Percentiles rank a stretch among this genome's conserved stretches.
phyloP scores from a whole-genome alignment of 2,797 vertebrate genomes.

The Zenarchopterus dispar region DNA sequence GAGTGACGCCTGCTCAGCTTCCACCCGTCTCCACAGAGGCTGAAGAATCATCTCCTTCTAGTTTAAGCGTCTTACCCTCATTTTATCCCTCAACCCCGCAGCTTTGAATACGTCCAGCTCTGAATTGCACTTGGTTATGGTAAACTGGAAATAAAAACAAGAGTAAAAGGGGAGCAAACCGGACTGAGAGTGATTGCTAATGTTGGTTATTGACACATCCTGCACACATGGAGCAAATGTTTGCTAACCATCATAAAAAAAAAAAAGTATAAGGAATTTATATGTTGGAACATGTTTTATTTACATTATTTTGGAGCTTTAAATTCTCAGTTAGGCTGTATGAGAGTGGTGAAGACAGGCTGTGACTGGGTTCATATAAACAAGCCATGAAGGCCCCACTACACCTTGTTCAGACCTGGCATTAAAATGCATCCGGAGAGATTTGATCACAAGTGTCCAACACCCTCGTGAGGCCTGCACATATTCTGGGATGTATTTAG shows the following conservation, averaged over 20 bases:
- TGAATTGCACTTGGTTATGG: no score
- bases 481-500: no score
- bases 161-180: background rate
- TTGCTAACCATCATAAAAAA: background rate
- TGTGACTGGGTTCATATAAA: slow-evolving; percentile 1
- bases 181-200: background rate
- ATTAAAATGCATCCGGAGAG: no score
- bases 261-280: background rate
- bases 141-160: background rate
- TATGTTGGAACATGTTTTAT: background rate
- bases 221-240: background rate
- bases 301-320: background rate
- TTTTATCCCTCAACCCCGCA: slow-evolving; percentile 1
- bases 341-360: background rate
- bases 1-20: slow-evolving; percentile 27
- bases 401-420: no score
- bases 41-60: slow-evolving; percentile 18
- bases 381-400: background rate
- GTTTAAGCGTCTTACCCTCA: background rate
- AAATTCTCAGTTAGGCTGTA: background rate
- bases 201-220: background rate
- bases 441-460: no score
- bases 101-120: no score
- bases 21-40: slow-evolving; percentile 27
- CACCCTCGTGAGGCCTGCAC: no score